phyloP scores from a whole-genome alignment of 2,113 vertebrate species.

The Caranx ignobilis region DNA sequence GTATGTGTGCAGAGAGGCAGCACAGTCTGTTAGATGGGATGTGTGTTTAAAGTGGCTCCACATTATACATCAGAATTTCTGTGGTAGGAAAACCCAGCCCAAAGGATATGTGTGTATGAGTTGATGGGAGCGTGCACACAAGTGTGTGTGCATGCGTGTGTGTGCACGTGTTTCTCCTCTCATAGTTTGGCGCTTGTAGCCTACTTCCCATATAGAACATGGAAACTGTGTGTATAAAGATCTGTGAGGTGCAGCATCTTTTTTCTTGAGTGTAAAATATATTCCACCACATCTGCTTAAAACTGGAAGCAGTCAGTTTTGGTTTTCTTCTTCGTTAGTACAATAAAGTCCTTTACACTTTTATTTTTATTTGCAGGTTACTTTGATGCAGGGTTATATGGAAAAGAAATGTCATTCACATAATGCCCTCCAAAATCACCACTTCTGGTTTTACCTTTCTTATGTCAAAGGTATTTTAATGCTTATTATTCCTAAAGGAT shows the following conservation, averaged over 20 bases:
- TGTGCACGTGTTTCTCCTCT: constrained; percentile 23
- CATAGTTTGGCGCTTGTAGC: constrained; percentile 22
- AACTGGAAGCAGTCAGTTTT: not conserved
- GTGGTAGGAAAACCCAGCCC: constrained; percentile 54
- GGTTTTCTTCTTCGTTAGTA: constrained; percentile 1
- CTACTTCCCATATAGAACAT: constrained; percentile 55
- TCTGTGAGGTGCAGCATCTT: constrained; percentile 12
- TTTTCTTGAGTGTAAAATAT: not conserved
- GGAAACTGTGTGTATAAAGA: constrained; percentile 35
- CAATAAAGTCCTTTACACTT: not conserved
- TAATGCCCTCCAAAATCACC: not conserved
- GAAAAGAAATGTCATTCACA: not conserved
- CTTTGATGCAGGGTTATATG: not conserved
- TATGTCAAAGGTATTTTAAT: not conserved
- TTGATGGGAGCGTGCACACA: constrained; percentile 23
- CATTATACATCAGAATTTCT: constrained; percentile 65
- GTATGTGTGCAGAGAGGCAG: constrained; percentile 42
- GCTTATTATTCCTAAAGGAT: not conserved
- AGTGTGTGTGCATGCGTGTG: constrained; percentile 25
- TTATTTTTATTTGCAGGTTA: not conserved
- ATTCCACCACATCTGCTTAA: constrained; percentile 7
- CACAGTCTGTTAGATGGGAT: constrained; percentile 49
- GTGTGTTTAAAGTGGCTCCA: constrained; percentile 70
- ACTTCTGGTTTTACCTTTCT: not conserved
- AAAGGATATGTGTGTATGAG: constrained; percentile 26